A percentile compares a stretch with the other conserved stretches of the same genome.
Conservation (phyloP, 1,140 invertebrate genomes). For the Brachionus manjavacas region DNA sequence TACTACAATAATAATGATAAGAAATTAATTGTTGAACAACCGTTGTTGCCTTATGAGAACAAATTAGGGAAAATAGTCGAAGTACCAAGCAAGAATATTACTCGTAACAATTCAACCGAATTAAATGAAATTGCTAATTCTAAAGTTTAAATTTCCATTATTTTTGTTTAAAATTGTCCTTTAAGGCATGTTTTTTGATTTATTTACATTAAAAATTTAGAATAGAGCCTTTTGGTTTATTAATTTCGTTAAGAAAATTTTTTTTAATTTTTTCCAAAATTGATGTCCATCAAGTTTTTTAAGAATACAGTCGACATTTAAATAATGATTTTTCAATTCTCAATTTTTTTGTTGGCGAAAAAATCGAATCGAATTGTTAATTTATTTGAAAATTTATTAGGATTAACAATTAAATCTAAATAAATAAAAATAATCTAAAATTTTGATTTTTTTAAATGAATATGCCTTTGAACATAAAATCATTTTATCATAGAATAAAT, state of each 20-base stretch:
- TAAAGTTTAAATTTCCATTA: constrained; percentile 9
- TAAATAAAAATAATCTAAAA: background rate
- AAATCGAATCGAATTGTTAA: background rate
- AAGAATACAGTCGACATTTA: background rate
- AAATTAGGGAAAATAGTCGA: constrained; percentile 22
- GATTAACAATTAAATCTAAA: background rate
- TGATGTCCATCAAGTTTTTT: background rate
- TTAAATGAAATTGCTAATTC: background rate
- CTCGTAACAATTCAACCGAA: constrained; percentile 22
- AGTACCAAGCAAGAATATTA: constrained; percentile 42
- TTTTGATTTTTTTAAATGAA: background rate
- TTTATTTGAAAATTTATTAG: background rate
- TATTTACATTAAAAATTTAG: background rate
- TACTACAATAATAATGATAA: constrained; percentile 6
- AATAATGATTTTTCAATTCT: background rate
- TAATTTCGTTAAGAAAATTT: background rate
- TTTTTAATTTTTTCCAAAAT: background rate
- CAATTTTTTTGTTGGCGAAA: background rate
- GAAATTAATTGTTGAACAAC: background rate
- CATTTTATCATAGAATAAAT: no score
- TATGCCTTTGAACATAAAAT: no score
- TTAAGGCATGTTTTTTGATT: background rate
- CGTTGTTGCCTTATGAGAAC: background rate
- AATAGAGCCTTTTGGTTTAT: background rate
- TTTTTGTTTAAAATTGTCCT: background rate